A percentile compares a stretch with the other conserved stretches of the same genome.
phyloP scores from a whole-genome alignment of 2,113 vertebrate species.

The Lepisosteus oculatus region DNA sequence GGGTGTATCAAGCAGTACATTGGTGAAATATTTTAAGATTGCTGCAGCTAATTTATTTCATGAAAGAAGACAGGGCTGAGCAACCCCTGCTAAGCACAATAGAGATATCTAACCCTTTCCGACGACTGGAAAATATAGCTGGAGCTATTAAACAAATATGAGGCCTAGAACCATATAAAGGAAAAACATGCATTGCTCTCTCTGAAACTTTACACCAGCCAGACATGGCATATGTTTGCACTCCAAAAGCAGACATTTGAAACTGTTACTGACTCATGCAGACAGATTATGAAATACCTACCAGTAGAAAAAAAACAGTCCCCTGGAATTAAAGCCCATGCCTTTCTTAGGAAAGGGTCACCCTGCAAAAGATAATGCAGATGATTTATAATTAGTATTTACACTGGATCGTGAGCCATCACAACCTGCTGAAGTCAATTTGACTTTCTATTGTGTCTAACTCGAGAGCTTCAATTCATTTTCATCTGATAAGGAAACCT shows the following conservation, averaged over 20 bases:
- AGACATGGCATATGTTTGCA: constrained; percentile 30
- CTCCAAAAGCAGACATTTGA: constrained; percentile 21
- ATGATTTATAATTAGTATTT: background rate
- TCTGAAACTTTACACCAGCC: constrained; percentile 36
- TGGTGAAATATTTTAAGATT: too few species aligned
- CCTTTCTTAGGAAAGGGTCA: constrained; percentile 10
- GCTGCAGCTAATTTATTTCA: too few species aligned
- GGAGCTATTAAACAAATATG: constrained; percentile 30
- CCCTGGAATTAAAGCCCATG: background rate
- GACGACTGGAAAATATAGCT: constrained; percentile 18
- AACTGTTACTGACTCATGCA: constrained; percentile 2
- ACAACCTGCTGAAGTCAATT: too few species aligned
- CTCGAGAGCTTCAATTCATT: too few species aligned
- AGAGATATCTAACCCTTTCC: constrained; percentile 1
- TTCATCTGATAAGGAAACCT: too few species aligned
- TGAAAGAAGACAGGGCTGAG: too few species aligned
- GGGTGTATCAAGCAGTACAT: too few species aligned
- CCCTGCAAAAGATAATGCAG: background rate
- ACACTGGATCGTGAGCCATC: too few species aligned
- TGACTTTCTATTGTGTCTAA: too few species aligned
- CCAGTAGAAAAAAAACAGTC: background rate
- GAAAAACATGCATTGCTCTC: constrained; percentile 38
- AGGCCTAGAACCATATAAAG: constrained; percentile 44
- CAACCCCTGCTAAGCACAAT: background rate
- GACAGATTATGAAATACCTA: constrained; percentile 15